These are phyloP conservation scores for Phymastichus coffea DNA, from an alignment of 1,140 invertebrate species.

Conservation along the genomic window DNA sequence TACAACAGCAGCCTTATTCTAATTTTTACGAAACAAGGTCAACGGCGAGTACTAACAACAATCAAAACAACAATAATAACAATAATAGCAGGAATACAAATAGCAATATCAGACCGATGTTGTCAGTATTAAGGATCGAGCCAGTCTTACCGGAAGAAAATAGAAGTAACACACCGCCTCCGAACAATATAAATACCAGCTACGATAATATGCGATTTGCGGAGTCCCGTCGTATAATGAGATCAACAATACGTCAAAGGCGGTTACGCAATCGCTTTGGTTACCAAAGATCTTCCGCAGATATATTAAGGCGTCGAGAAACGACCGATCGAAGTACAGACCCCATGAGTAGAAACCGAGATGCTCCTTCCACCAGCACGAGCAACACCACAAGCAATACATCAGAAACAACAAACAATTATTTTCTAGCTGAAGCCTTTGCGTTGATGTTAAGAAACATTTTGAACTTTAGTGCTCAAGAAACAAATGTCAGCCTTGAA, in stretches of 20 bases:
- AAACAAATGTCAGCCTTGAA: constrained; percentile 33
- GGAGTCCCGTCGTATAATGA: constrained; percentile 21
- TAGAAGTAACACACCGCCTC: background rate
- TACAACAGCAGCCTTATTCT: too few relatives aligned
- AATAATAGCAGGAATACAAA: too few relatives aligned
- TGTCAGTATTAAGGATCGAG: constrained; percentile 30
- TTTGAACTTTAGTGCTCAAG: constrained; percentile 31
- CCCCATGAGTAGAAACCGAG: constrained; percentile 57
- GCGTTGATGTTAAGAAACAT: constrained; percentile 35
- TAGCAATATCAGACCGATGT: constrained; percentile 1
- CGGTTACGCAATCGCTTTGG: constrained; percentile 3
- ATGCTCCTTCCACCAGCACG: constrained; percentile 41
- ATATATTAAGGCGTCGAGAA: constrained; percentile 33
- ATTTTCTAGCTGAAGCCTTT: constrained; percentile 21
- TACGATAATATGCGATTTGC: background rate
- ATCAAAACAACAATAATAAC: too few relatives aligned
- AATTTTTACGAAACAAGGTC: background rate
- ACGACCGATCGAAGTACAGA: constrained; percentile 60
- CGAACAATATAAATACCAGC: background rate
- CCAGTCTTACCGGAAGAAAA: constrained; percentile 31
- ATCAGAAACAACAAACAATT: constrained; percentile 11
- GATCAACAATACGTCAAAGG: constrained; percentile 10
- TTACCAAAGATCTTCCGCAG: background rate
- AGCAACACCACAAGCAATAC: constrained; percentile 3
- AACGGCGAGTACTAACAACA: too few relatives aligned